phyloP scores from a whole-genome alignment of 1,140 invertebrate genomes.

The Coenobita brevimanus region DNA sequence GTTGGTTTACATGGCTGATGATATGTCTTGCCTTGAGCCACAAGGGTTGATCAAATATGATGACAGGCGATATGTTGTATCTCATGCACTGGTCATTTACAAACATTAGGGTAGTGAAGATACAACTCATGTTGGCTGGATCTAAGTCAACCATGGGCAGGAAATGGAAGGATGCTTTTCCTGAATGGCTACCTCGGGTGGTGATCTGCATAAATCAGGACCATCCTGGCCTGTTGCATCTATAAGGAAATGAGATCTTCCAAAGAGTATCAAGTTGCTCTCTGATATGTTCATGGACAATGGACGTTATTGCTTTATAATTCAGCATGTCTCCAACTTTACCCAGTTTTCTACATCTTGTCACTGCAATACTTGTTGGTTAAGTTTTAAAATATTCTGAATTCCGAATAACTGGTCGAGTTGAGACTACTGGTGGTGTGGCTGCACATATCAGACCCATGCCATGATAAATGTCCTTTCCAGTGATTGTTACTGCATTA shows the following conservation, averaged over 20 bases:
- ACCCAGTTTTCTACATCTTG: background rate
- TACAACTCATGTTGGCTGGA: background rate
- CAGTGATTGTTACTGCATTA: slow-evolving; percentile 11
- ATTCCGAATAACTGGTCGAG: no score
- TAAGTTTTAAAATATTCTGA: no score
- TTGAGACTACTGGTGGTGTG: no score
- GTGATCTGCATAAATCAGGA: no score
- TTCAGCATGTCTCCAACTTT: slow-evolving; percentile 3
- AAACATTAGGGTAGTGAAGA: background rate
- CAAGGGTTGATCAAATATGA: background rate
- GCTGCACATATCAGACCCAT: no score
- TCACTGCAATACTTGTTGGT: no score
- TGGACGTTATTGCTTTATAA: background rate
- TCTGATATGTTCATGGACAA: slow-evolving; percentile 1
- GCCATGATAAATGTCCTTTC: background rate
- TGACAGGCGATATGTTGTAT: slow-evolving; percentile 21
- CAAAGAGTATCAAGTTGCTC: background rate
- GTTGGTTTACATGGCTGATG: slow-evolving; percentile 14
- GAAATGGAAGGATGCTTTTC: slow-evolving; percentile 16
- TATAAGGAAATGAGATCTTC: background rate
- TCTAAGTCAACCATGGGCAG: background rate
- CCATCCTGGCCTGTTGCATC: background rate
- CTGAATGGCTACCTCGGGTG: background rate
- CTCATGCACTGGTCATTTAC: slow-evolving; percentile 1
- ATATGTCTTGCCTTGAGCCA: slow-evolving; percentile 24